Evolutionary conservation across 2,797 vertebrate species (phyloP).

Genomic region (Lates japonicus): DNA sequence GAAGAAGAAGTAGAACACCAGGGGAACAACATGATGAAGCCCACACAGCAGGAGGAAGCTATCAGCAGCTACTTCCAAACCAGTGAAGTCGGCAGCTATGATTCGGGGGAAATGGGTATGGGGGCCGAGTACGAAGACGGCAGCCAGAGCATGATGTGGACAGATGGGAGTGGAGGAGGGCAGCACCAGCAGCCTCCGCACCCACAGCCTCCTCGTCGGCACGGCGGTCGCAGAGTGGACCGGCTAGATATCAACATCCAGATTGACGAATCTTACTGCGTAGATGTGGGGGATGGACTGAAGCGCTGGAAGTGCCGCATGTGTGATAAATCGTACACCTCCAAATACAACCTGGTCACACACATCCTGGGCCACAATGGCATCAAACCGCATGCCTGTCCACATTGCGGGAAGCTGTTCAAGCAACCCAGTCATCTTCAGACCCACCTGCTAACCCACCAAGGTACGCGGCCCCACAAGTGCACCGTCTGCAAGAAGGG

Average conservation of each 20-base stretch:
- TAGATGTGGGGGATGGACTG: conserved; percentile 94
- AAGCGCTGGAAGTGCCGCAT: conserved; percentile 99
- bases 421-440: conserved; percentile 99
- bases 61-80: conserved; percentile 88
- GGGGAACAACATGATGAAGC: conserved; percentile 80
- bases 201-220: conserved; percentile 78
- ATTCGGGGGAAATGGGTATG: conserved; percentile 86
- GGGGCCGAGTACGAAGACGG: conserved; percentile 86
- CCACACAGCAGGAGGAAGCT: conserved; percentile 82
- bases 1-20: conserved; percentile 77
- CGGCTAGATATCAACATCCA: conserved; percentile 98
- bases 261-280: conserved; percentile 97
- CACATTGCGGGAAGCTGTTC: conserved; percentile 97
- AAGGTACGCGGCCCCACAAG: conserved; percentile 96
- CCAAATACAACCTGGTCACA: conserved; percentile 98
- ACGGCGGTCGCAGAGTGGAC: conserved; percentile 93
- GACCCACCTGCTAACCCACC: conserved; percentile 97
- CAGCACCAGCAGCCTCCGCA: conserved; percentile 76
- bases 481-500: conserved; percentile 96
- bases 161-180: conserved; percentile 73
- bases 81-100: conserved; percentile 85
- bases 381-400: conserved; percentile 96
- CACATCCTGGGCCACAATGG: conserved; percentile 98
- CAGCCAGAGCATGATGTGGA: conserved; percentile 85
- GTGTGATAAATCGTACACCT: conserved; percentile 98